Conservation (phyloP, 2,113 vertebrate genomes). For the Sander vitreus region DNA sequence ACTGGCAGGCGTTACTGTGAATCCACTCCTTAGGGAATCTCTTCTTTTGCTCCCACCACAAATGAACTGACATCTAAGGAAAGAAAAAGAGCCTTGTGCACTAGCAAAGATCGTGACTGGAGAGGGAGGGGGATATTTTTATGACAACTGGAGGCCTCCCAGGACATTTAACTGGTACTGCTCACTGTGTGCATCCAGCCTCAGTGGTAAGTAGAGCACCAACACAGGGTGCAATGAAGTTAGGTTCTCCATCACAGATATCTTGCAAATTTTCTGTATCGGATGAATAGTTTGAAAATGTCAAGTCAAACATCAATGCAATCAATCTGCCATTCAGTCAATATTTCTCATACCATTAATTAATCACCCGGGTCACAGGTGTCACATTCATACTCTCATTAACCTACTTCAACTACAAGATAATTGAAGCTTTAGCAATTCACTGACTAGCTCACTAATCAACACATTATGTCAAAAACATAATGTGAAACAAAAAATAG, state of each 20-base stretch:
- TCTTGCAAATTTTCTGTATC: conserved; percentile 30
- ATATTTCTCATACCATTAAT: conserved; percentile 63
- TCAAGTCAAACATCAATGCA: conserved; percentile 52
- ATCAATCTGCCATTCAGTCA: conserved; percentile 67
- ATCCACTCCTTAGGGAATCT: conserved; percentile 75
- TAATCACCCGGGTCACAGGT: conserved; percentile 65
- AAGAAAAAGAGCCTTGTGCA: conserved; percentile 71
- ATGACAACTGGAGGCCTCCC: conserved; percentile 71
- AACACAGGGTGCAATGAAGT: conserved; percentile 37
- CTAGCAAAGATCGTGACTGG: conserved; percentile 66
- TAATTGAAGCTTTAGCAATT: conserved; percentile 42
- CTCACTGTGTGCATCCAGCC: conserved; percentile 51
- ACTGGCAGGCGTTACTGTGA: conserved; percentile 78
- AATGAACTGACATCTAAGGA: conserved; percentile 79
- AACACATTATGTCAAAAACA: conserved; percentile 7
- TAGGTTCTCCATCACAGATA: conserved; percentile 36
- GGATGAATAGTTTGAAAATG: conserved; percentile 25
- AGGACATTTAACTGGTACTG: conserved; percentile 67
- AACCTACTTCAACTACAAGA: conserved; percentile 53
- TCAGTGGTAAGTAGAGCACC: conserved; percentile 59
- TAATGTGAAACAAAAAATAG: conserved; percentile 15
- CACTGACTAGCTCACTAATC: conserved; percentile 40
- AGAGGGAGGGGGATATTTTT: conserved; percentile 51
- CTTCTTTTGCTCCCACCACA: conserved; percentile 70
- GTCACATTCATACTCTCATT: conserved; percentile 66